Conservation (phyloP, 1,140 invertebrate genomes). For the Sipha flava region DNA sequence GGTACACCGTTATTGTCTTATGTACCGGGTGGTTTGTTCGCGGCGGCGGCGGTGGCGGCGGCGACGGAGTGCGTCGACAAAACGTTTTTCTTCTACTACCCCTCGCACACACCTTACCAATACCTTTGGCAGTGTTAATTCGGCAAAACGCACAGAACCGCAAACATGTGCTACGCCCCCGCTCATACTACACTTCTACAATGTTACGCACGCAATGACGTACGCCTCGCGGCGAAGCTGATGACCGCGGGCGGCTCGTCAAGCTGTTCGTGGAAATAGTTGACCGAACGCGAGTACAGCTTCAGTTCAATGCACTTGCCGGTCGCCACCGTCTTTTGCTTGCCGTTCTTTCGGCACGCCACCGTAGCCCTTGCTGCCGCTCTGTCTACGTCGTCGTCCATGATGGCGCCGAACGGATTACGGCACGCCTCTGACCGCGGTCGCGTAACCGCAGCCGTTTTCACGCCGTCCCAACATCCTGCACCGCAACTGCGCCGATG, state of each 20-base stretch:
- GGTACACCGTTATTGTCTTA: too few relatives aligned
- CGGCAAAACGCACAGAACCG: too few relatives aligned
- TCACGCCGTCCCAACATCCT: not conserved
- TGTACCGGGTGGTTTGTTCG: too few relatives aligned
- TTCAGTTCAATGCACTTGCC: not conserved
- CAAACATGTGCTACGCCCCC: too few relatives aligned
- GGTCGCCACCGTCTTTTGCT: not conserved
- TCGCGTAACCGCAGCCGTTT: not conserved
- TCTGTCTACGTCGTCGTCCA: not conserved
- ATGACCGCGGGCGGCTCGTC: not conserved
- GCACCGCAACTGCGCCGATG: not conserved
- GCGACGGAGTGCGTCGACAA: too few relatives aligned
- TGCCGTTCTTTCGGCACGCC: not conserved
- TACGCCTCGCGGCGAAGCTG: not conserved
- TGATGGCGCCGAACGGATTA: slow-evolving; percentile 10
- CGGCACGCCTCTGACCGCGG: not conserved
- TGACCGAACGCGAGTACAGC: slow-evolving; percentile 14
- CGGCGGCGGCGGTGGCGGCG: too few relatives aligned
- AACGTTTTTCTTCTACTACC: too few relatives aligned
- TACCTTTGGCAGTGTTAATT: too few relatives aligned
- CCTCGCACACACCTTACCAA: too few relatives aligned
- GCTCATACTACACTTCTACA: too few relatives aligned
- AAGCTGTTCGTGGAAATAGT: not conserved
- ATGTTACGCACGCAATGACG: not conserved
- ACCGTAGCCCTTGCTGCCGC: not conserved